Evolutionary conservation across 1,140 invertebrate genomes (phyloP), one percentile per base, ranked within the genome.

Genomic region (Pissodes strobi): DNA sequence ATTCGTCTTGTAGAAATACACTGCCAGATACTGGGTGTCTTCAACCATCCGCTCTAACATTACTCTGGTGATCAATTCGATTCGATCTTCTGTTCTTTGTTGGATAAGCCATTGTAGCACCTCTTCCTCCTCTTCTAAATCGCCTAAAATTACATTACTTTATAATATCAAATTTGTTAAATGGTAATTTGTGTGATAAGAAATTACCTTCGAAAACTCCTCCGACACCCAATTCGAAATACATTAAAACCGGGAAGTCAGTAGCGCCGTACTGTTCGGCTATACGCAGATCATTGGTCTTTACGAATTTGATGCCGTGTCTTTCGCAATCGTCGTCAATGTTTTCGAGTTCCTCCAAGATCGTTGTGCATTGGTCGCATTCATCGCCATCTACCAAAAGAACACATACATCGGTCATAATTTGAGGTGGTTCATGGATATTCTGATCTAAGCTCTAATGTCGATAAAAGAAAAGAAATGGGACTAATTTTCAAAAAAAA

Each of bases 291-390:
- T 97, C 93, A 81, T 92, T 87, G 1, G 94, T 97, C 79, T 96
- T 95, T 0, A 96, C 89, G 75, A 97, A 95, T 43, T 88, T 91
- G 6, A 97, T 94, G 21, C 91, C 93, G 75, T 96, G 92, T 71
- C 92, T 84, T 72, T 96, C 93, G 72, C 93, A 95, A 75, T 97
- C 94, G 75, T 96, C 93, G 71, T 97, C 94, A 60, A 97, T 96
- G 73, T 96, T 96, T 81, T 97, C 94, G 23, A 97, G 74, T 79
- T 95, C 93, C 79, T 95, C 92, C 34, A 97, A 79, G 62, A 95
- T 92, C 56, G 85, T 84, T 49, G 83, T 81, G 72, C 93, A 95
- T 72, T 93, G 90, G 48, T 91, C 88, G 78, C 93, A 96, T 60
- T 93, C 91, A 46, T 89, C 86, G 41, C 84, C 81, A 82, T 89